These are phyloP conservation scores for Anolis carolinensis DNA, from an alignment of 2,113 vertebrate species.

Conservation along the genomic window DNA sequence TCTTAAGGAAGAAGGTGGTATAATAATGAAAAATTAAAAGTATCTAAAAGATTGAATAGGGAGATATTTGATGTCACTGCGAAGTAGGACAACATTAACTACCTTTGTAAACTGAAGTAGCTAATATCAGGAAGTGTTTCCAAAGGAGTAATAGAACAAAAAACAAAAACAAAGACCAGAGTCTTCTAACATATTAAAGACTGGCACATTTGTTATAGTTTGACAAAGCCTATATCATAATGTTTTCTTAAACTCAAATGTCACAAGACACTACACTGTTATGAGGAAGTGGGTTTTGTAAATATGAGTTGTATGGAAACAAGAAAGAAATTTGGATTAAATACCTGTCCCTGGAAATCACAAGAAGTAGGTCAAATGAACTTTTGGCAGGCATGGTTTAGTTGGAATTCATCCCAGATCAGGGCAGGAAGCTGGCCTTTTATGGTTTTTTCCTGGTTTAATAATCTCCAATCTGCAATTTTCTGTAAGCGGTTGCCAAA, in stretches of 20 bases:
- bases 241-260: not conserved
- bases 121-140: not conserved
- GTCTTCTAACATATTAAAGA: not conserved
- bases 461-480: not conserved
- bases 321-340: not conserved
- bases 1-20: no score
- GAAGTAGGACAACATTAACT: not conserved
- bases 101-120: not conserved
- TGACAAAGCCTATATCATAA: not conserved
- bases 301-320: not conserved
- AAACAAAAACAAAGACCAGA: not conserved
- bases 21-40: not conserved
- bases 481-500: slow-evolving; percentile 16
- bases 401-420: slow-evolving; percentile 12
- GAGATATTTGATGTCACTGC: not conserved
- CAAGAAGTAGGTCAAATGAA: slow-evolving; percentile 16
- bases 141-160: not conserved
- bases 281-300: not conserved
- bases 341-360: not conserved
- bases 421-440: slow-evolving; percentile 26
- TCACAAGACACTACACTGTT: not conserved
- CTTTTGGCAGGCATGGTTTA: slow-evolving; percentile 7
- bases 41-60: not conserved
- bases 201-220: not conserved
- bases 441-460: slow-evolving; percentile 17